phyloP scores from a whole-genome alignment of 2,888 invertebrate genomes.

The Bibio marci region DNA sequence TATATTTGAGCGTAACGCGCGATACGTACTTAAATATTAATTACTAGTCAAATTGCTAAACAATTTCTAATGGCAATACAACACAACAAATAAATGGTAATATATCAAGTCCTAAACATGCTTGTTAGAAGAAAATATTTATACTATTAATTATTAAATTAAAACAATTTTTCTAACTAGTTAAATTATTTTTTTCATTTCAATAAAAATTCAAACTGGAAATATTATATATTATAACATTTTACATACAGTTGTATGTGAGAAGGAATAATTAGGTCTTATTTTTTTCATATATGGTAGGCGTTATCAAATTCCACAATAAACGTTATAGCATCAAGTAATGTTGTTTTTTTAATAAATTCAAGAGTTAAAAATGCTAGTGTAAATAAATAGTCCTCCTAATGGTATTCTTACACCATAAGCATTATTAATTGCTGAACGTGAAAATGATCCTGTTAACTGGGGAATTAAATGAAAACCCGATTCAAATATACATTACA shows the following conservation, averaged over 20 bases:
- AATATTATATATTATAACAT: conserved; percentile 20
- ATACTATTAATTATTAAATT: no score
- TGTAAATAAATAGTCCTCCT: conserved; percentile 61
- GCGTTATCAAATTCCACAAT: conserved; percentile 59
- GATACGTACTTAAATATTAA: no score
- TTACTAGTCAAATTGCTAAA: no score
- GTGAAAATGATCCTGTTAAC: conserved; percentile 70
- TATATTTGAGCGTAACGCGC: no score
- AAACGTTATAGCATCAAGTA: conserved; percentile 73
- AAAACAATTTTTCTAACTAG: no score
- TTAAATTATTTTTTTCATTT: no score
- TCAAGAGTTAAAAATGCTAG: conserved; percentile 68
- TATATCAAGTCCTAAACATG: neutral
- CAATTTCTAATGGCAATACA: no score
- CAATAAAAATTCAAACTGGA: no score
- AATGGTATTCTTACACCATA: conserved; percentile 74
- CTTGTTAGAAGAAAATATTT: no score
- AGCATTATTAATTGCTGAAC: conserved; percentile 80
- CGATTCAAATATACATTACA: conserved; percentile 64
- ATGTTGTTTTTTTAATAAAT: conserved; percentile 69
- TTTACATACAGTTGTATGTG: no score
- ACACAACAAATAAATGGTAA: neutral
- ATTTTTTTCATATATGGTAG: conserved; percentile 54
- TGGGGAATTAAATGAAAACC: conserved; percentile 76
- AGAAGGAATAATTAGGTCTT: conserved; percentile 61